These are phyloP conservation scores for Babyrousa celebensis DNA, from an alignment of 2,797 vertebrate species.

Conservation along the genomic window DNA sequence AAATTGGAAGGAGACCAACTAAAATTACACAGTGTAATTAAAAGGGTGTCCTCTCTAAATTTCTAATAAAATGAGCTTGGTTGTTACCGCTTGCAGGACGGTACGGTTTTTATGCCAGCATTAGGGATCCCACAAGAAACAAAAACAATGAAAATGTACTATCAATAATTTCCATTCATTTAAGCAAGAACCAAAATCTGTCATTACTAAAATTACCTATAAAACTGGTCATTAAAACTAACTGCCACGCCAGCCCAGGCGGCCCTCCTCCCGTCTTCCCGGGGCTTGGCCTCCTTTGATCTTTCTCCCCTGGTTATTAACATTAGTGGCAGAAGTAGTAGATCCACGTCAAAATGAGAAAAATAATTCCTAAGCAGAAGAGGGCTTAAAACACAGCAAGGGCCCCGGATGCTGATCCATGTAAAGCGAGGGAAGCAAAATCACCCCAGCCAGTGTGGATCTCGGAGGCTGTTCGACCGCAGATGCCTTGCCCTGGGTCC, in stretches of 20 bases:
- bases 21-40: conserved; percentile 62
- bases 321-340: conserved; percentile 86
- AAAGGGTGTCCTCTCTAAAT: conserved; percentile 50
- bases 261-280: conserved; percentile 84
- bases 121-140: conserved; percentile 62
- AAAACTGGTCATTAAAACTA: conserved; percentile 87
- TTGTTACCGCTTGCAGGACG: neutral
- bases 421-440: neutral
- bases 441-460: neutral
- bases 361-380: conserved; percentile 88
- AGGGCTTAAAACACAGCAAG: conserved; percentile 80
- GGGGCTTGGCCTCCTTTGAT: conserved; percentile 89
- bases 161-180: conserved; percentile 73
- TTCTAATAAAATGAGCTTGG: neutral
- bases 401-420: neutral
- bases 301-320: conserved; percentile 90
- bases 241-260: conserved; percentile 75
- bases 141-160: conserved; percentile 74
- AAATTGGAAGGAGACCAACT: conserved; percentile 67
- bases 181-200: conserved; percentile 73
- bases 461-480: neutral
- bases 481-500: neutral
- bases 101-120: neutral
- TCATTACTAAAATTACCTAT: conserved; percentile 80
- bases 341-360: conserved; percentile 86